A percentile compares a stretch with the other conserved stretches of the same genome.
These are phyloP conservation scores for Botrylloides violaceus DNA, from an alignment of 23 tunicate species.

Conservation along the genomic window DNA sequence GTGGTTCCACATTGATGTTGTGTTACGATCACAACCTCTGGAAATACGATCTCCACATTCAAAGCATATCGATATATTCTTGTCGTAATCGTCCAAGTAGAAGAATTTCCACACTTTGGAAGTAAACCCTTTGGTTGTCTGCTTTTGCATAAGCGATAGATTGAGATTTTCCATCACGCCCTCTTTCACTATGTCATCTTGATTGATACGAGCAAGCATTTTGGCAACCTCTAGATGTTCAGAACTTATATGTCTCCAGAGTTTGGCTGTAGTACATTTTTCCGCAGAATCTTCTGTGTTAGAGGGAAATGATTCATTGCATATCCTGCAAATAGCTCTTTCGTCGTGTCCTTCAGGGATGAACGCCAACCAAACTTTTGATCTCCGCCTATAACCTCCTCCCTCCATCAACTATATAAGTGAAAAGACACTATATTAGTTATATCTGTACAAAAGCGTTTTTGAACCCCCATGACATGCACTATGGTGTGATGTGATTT, in stretches of 20 bases:
- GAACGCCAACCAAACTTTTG: constrained; percentile 9
- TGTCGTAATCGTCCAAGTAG: not conserved
- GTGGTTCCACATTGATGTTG: constrained; percentile 22
- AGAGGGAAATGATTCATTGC: not conserved
- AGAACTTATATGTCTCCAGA: not conserved
- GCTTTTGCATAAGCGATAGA: not conserved
- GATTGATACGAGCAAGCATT: not conserved
- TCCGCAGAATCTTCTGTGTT: not conserved
- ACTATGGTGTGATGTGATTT: too few species aligned
- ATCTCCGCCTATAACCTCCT: not conserved
- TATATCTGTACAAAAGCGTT: too few species aligned
- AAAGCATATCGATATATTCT: not conserved
- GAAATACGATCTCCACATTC: not conserved
- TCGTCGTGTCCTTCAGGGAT: not conserved
- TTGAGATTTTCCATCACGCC: not conserved
- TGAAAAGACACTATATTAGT: too few species aligned
- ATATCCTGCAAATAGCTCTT: not conserved
- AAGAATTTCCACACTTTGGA: constrained; percentile 9
- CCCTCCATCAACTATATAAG: not conserved
- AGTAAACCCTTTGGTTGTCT: not conserved
- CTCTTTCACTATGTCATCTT: not conserved
- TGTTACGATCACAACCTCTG: constrained; percentile 1
- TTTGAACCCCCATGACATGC: too few species aligned
- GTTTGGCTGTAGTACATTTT: not conserved
- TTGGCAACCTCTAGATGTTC: not conserved